Conservation (phyloP, 1,140 invertebrate species). For the Monomorium pharaonis region DNA sequence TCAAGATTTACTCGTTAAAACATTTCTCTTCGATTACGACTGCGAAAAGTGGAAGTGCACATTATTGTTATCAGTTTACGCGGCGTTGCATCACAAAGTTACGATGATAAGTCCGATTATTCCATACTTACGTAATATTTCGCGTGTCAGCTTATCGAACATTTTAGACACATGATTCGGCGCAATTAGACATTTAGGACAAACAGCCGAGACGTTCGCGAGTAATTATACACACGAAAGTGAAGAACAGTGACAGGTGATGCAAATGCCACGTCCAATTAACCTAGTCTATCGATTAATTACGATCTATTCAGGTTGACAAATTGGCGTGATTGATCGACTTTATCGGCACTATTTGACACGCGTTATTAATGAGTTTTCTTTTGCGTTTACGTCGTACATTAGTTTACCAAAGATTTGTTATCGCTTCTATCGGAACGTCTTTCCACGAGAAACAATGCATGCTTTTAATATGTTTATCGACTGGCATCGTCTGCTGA, state of each 20-base stretch:
- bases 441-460: neutral
- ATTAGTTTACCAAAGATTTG: neutral
- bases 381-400: neutral
- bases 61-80: constrained; percentile 21
- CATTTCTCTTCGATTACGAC: neutral
- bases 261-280: constrained; percentile 78
- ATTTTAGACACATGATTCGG: constrained; percentile 4
- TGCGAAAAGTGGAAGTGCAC: neutral
- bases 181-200: constrained; percentile 40
- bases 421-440: constrained; percentile 12
- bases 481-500: neutral
- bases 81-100: neutral
- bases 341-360: constrained; percentile 60
- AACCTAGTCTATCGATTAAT: constrained; percentile 74
- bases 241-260: constrained; percentile 11
- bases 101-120: neutral
- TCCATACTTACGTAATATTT: constrained; percentile 23
- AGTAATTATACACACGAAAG: constrained; percentile 1
- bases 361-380: constrained; percentile 57
- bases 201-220: neutral
- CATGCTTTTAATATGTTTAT: constrained; percentile 14
- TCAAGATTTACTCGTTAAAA: neutral
- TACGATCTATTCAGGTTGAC: constrained; percentile 70
- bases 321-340: constrained; percentile 74
- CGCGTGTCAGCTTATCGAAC: neutral